Conservation (phyloP, 2,113 vertebrate genomes). For the human region DNA sequence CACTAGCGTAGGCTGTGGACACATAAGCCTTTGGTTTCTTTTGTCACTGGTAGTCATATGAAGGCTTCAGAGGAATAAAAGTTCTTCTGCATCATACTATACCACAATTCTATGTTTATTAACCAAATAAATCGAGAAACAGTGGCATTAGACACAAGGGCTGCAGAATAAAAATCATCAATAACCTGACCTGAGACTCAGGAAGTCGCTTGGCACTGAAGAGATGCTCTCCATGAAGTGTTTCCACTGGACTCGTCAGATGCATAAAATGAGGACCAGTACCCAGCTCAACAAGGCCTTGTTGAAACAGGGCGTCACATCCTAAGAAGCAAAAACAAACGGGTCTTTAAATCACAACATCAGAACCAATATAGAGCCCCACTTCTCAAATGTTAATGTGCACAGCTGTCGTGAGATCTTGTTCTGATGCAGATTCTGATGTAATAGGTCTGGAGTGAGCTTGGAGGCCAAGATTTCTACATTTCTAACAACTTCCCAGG, state of each 20-base stretch:
- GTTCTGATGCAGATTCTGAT: rapidly evolving
- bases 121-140: not conserved
- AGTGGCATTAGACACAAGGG: not conserved
- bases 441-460: rapidly evolving
- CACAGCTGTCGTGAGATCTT: rapidly evolving
- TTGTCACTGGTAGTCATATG: not conserved
- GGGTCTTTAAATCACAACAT: too few species aligned
- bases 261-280: rapidly evolving
- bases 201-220: too few species aligned
- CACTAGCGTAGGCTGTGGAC: too few species aligned
- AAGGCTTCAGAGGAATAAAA: not conserved
- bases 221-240: not conserved
- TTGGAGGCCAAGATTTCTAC: not conserved
- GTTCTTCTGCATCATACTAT: not conserved
- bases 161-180: not conserved
- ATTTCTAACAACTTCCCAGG: rapidly evolving
- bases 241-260: not conserved
- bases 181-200: too few species aligned
- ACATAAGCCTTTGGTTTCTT: not conserved
- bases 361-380: not conserved
- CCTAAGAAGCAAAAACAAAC: not conserved
- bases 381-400: not conserved
- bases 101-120: not conserved
- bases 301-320: not conserved
- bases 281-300: not conserved